Base-by-base conservation (phyloP, 2,888 invertebrate genomes). In the Microplitis manilae region DNA sequence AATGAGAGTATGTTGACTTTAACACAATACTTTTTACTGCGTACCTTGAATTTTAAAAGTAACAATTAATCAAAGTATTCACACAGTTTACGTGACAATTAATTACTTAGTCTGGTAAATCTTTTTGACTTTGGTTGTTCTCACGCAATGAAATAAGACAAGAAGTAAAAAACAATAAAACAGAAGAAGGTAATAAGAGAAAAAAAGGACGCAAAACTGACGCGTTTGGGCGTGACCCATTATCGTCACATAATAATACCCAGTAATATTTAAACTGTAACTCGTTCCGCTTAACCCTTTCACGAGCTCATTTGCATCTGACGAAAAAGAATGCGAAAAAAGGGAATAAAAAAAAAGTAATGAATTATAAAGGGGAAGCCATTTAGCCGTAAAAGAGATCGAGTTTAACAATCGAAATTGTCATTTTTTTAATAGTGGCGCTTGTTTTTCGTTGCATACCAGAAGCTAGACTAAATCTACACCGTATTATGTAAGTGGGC, bases 181-280 rank as follows among this genome's bases (percentile, higher is more conserved):
- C 50, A 50, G 50, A 50, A 50, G 13, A 50, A 50, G 13, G 50
- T 50, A 50, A 13, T 8, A 73, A 70, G 73, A 77, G 72, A 78
- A 77, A 68, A 68, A 68, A 59, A 68, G 59, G 60, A 67, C n/a
- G 50, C 38, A 59, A 38, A 64, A 78, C 83, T 79, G 8, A 59
- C 73, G 81, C 75, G 72, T 81, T 81, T 84, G 87, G 89, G 89
- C 89, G 89, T 89, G 87, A 87, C 85, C 87, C 86, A 88, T 88
- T 88, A 87, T 81, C 85, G 82, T 80, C 62, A 75, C 73, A 89
- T 87, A 88, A 89, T 65, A 38, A 50, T 88, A 83, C 85, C 81
- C 83, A 81, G 79, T 86, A 88, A 89, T 88, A 89, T 89, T 89
- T 89, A 88, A 88, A 88, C 85, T 86, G 87, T 86, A 87, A 86